Evolutionary conservation across 1,140 invertebrate species (phyloP).

Genomic region (Saxidomus purpurata): DNA sequence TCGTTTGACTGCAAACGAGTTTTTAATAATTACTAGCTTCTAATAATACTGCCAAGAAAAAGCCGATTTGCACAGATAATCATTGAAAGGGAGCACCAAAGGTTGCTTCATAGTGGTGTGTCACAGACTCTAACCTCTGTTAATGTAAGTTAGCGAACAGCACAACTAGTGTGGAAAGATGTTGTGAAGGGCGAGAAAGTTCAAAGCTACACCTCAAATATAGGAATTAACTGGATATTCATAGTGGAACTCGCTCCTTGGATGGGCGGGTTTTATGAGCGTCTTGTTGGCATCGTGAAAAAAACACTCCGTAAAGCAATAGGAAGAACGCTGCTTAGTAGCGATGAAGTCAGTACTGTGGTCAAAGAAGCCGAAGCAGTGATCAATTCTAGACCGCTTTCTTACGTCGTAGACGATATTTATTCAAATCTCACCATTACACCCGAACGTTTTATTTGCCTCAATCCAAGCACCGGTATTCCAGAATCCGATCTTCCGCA

Average conservation of each 20-base stretch:
- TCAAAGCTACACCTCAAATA: constrained; percentile 9
- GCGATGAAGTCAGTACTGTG: not conserved
- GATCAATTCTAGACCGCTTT: not conserved
- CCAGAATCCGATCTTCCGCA: not conserved
- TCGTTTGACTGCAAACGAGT: no score
- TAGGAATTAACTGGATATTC: constrained; percentile 11
- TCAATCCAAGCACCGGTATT: not conserved
- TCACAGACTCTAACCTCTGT: constrained; percentile 46
- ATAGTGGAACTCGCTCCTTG: not conserved
- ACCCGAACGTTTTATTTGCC: not conserved
- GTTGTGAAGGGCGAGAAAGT: constrained; percentile 11
- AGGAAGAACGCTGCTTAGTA: not conserved
- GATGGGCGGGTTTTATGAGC: constrained; percentile 3
- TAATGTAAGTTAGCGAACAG: constrained; percentile 18
- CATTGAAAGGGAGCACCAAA: constrained; percentile 8
- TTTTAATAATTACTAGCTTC: no score
- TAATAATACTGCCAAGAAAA: constrained; percentile 11
- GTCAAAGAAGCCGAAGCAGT: not conserved
- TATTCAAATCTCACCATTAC: not conserved
- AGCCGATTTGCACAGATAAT: not conserved
- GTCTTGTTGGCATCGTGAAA: not conserved
- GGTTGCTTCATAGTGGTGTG: constrained; percentile 38
- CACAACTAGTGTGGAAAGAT: constrained; percentile 2
- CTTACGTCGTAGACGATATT: not conserved
- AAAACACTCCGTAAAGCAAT: not conserved